A percentile compares a stretch with the other conserved stretches of the same genome.
phyloP scores from a whole-genome alignment of 2,888 invertebrate species.

The Lasioglossum figueresi region DNA sequence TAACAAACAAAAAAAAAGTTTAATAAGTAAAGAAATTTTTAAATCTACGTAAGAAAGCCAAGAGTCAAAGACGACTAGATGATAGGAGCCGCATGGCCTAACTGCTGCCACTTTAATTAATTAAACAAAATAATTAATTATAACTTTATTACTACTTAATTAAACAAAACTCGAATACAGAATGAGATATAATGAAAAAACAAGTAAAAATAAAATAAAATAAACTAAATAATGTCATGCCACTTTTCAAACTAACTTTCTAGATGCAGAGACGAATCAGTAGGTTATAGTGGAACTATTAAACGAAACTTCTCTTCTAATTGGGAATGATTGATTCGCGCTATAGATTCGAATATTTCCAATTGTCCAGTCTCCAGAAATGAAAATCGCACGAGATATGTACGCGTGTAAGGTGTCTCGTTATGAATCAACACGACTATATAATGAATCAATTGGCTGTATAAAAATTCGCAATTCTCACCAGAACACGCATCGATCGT shows the following conservation, averaged over 20 bases:
- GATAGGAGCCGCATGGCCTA: constrained; percentile 84
- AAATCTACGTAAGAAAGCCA: constrained; percentile 82
- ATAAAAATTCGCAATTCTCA: not conserved
- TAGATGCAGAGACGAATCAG: constrained; percentile 80
- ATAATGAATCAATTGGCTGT: not conserved
- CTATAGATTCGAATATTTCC: constrained; percentile 79
- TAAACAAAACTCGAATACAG: constrained; percentile 67
- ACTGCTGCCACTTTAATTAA: constrained; percentile 83
- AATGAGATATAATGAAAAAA: constrained; percentile 45
- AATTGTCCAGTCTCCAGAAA: constrained; percentile 76
- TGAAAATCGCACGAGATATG: constrained; percentile 61
- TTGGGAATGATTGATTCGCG: constrained; percentile 75
- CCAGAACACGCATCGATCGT: not conserved
- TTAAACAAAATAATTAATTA: constrained; percentile 76
- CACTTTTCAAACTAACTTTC: constrained; percentile 82
- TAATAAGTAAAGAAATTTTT: constrained; percentile 78
- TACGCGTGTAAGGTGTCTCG: constrained; percentile 60
- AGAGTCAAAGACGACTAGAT: constrained; percentile 82
- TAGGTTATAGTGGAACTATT: constrained; percentile 70
- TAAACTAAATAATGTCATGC: constrained; percentile 72
- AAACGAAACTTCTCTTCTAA: constrained; percentile 61
- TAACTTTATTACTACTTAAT: constrained; percentile 82
- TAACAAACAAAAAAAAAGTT: constrained; percentile 68
- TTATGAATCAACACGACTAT: constrained; percentile 42
- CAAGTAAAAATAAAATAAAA: constrained; percentile 33